Base-by-base conservation (phyloP, 2,888 invertebrate genomes). In the Vanessa cardui region DNA sequence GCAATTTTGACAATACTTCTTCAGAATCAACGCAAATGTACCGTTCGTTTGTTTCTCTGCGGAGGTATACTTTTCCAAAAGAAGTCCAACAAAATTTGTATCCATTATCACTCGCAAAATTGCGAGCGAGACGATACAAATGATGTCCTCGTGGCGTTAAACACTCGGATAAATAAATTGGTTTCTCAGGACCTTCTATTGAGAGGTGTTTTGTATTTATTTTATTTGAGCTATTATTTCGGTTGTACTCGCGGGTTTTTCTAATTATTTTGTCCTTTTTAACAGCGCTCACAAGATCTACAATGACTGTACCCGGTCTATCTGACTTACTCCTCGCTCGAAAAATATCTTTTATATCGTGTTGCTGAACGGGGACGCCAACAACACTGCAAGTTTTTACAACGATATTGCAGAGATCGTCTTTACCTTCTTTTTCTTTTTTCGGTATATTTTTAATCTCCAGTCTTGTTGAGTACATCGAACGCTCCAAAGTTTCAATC, bases 11-110 rank as follows among this genome's bases (percentile, higher is more conserved):
- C n/a, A n/a, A n/a, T n/a, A n/a, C n/a, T n/a, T n/a, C n/a, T n/a
- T n/a, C n/a, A 26, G 26, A 26, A 26, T 26, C 26, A 26, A 26
- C 26, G 2, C 1, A 2, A 26, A 26, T 26, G 26, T 26, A 26
- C 26, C 26, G 26, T 26, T 26, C 26, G 26, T 26, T 26, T 26
- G 26, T 26, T 26, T 26, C 18, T 58, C 39, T 58, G 18, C 58
- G 58, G 39, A 58, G 39, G 18, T 58, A 58, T 20, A 58, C 58
- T 58, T 39, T 58, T 58, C 58, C 44, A 44, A 39, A 39, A 8
- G 33, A 39, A 20, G 58, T 58, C 58, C 58, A 58, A 20, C 58
- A 58, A 58, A 44, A 39, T 18, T 58, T 58, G 18, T 58, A 20
- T 44, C 58, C 26, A 26, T 26, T 26, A 26, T 26, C 26, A 26